Percentiles rank a stretch among this genome's conserved stretches.
Evolutionary conservation across 2,797 vertebrate species (phyloP).

Genomic region (Oreochromis grahami): DNA sequence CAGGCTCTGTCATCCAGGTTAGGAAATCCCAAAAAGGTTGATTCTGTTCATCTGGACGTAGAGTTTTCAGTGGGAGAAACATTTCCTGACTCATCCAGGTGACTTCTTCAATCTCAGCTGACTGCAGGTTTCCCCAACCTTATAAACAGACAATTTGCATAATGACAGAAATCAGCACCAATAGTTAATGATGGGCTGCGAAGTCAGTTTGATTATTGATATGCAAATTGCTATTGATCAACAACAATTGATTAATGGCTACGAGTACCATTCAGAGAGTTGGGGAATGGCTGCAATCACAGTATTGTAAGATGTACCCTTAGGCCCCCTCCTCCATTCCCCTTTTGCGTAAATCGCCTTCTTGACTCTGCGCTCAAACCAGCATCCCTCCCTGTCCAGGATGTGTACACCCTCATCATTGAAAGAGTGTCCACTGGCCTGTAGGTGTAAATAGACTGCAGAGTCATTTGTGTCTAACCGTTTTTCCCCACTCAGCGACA

Average conservation of each 20-base stretch:
- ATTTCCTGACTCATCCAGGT: neutral
- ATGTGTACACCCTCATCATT: too few relatives aligned
- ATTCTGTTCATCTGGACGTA: neutral
- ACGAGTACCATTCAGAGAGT: neutral
- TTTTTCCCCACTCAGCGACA: too few relatives aligned
- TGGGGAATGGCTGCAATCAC: neutral
- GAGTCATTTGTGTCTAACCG: too few relatives aligned
- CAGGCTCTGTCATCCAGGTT: neutral
- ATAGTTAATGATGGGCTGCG: neutral
- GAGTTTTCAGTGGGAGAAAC: neutral
- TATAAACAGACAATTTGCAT: neutral
- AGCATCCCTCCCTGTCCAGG: neutral
- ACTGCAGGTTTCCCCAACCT: too few relatives aligned
- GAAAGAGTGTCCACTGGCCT: too few relatives aligned
- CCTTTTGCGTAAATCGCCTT: fast-evolving
- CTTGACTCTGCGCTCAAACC: fast-evolving
- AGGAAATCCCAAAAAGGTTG: neutral
- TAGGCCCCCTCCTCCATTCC: neutral
- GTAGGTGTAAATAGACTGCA: too few relatives aligned
- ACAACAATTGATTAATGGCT: neutral
- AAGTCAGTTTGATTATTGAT: neutral
- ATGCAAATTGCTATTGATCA: neutral
- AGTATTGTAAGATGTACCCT: neutral
- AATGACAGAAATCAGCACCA: neutral
- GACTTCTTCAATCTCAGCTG: neutral